Base-by-base conservation (phyloP, 2,888 invertebrate genomes). In the Laspeyria flexula region DNA sequence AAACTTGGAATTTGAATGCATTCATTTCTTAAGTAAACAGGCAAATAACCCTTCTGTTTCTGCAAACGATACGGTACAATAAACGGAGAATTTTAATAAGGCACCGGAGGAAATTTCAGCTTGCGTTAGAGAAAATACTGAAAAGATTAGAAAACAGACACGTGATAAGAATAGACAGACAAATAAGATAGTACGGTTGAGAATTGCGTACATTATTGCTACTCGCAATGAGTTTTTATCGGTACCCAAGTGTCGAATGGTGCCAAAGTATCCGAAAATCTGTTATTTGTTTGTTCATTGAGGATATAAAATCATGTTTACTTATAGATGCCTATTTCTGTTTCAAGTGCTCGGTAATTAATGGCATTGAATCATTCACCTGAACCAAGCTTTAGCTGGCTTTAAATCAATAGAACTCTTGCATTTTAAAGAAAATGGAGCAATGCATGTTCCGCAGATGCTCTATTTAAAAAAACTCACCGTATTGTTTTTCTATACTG, bases 161-260 rank as follows among this genome's bases (percentile, higher is more conserved):
- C 15, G n/a, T 7, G 33, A 43, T 44, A 45, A 31, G 33, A 18
- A 38, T 11, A 16, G 10, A 53, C 10, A 30, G 18, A 45, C n/a
- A 13, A 40, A 43, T 13, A 51, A 18, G n/a, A 44, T 40, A 37
- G 12, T 11, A n/a, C 15, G 12, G 18, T 9, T 15, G 12, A 27
- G 16, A 40, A 27, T 45, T 45, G 39, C 15, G 18, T 34, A 49
- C 37, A 42, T 42, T 42, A 45, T 42, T 42, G 45, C 5, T 15
- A 41, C 49, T 30, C 18, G 31, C 15, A 25, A 38, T 39, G 43
- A 41, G 48, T 47, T 39, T n/a, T n/a, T n/a, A n/a, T n/a, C n/a
- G 30, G 38, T 23, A 29, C 25, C 30, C 21, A 38, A 31, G 25
- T 35, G 35, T 23, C 40, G 11, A 29, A 34, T 18, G 42, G 6